Percentiles rank a stretch among this genome's conserved stretches.
These are phyloP conservation scores for Anaspis maculata DNA, from an alignment of 2,888 invertebrate species.

Conservation along the genomic window DNA sequence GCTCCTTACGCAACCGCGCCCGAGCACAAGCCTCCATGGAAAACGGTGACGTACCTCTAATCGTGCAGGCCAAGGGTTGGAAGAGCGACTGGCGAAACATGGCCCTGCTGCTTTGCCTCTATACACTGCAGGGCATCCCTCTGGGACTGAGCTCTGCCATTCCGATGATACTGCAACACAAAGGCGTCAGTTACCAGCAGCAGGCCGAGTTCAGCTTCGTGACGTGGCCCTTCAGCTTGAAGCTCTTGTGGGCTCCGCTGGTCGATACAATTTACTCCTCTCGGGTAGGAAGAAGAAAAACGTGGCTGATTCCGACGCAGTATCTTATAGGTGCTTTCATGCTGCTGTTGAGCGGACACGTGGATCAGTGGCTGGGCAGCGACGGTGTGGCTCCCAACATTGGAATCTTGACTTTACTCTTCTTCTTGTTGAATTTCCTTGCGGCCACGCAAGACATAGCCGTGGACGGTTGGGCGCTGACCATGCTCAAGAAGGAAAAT, in stretches of 20 bases:
- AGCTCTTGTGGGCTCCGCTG: slow-evolving; percentile 96
- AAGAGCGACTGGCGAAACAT: slow-evolving; percentile 76
- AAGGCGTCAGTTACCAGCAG: slow-evolving; percentile 87
- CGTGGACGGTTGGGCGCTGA: slow-evolving; percentile 99
- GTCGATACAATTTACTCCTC: slow-evolving; percentile 86
- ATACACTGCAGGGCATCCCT: slow-evolving; percentile 92
- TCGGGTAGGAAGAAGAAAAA: slow-evolving; percentile 86
- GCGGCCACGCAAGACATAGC: slow-evolving; percentile 99
- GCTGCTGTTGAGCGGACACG: slow-evolving; percentile 69
- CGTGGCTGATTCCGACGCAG: slow-evolving; percentile 91
- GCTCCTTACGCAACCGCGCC: slow-evolving; percentile 13
- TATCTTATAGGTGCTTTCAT: slow-evolving; percentile 86
- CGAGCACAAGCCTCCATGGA: slow-evolving; percentile 22
- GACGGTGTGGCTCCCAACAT: slow-evolving; percentile 54
- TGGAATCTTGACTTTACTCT: slow-evolving; percentile 69
- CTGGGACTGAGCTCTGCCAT: slow-evolving; percentile 89
- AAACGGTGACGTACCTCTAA: slow-evolving; percentile 27
- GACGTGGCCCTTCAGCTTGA: slow-evolving; percentile 87
- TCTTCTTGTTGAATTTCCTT: slow-evolving; percentile 88
- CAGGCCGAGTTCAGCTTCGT: slow-evolving; percentile 95
- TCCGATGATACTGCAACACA: slow-evolving; percentile 90
- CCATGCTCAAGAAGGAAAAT: slow-evolving; percentile 93
- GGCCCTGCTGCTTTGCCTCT: slow-evolving; percentile 80
- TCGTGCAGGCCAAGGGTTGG: slow-evolving; percentile 30
- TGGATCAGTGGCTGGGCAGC: slow-evolving; percentile 65